These are phyloP conservation scores for Danio rerio DNA, from an alignment of 2,113 vertebrate genomes.

Conservation along the genomic window DNA sequence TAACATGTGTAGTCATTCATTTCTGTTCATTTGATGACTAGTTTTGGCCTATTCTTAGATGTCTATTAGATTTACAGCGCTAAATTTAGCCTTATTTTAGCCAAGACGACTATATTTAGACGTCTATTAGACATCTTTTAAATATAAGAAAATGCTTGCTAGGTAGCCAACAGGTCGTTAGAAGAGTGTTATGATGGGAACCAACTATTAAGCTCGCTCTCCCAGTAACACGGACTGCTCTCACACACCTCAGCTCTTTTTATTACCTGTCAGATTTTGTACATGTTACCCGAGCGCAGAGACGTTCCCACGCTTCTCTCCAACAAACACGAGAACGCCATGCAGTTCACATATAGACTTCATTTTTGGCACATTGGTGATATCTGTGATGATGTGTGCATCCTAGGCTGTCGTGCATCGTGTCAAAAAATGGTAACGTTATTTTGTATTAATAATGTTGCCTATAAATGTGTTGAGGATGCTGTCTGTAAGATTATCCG, in stretches of 20 bases:
- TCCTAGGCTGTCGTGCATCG: too few species aligned
- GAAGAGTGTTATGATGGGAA: constrained; percentile 34
- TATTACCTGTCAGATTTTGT: constrained; percentile 51
- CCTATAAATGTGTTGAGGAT: not conserved
- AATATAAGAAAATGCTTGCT: too few species aligned
- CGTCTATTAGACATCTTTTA: too few species aligned
- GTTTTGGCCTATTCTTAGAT: too few species aligned
- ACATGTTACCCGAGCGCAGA: constrained; percentile 1
- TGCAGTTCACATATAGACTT: constrained; percentile 11
- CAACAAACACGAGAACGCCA: not conserved
- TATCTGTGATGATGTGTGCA: not conserved
- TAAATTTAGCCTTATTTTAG: too few species aligned
- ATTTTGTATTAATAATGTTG: not conserved
- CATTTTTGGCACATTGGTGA: not conserved
- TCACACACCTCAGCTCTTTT: constrained; percentile 23
- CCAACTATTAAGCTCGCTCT: not conserved
- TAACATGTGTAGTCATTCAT: too few species aligned
- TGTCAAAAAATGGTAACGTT: not conserved
- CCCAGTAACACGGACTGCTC: not conserved
- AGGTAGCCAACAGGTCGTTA: not conserved
- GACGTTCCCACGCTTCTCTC: constrained; percentile 5
- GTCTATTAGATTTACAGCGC: too few species aligned
- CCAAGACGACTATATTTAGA: too few species aligned
- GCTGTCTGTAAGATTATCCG: not conserved
- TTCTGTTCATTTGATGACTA: too few species aligned